These are phyloP conservation scores for Nycticorax nycticorax DNA, from an alignment of 2,113 vertebrate species.

Conservation along the genomic window DNA sequence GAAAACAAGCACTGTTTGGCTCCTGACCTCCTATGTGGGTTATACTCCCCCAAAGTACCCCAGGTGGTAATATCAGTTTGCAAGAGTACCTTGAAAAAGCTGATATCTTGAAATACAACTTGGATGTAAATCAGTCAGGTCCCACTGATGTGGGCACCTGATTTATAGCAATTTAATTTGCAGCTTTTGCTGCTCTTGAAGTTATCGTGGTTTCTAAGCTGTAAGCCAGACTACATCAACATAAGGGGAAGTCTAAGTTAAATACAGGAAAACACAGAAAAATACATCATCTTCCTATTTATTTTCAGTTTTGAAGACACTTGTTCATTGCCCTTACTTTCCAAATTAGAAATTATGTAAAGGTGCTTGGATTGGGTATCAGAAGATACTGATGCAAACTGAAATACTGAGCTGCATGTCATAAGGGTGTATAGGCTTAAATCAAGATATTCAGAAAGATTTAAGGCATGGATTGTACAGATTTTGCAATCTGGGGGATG, in stretches of 20 bases:
- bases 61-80: fast-evolving
- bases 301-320: background rate
- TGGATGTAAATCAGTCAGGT: background rate
- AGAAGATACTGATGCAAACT: background rate
- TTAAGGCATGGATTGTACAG: background rate
- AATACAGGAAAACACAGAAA: background rate
- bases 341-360: background rate
- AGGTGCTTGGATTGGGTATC: background rate
- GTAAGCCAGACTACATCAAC: background rate
- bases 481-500: background rate
- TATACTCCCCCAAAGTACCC: background rate
- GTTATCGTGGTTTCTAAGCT: background rate
- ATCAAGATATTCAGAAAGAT: background rate
- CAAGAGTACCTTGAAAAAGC: background rate
- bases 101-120: background rate
- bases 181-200: background rate
- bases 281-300: background rate
- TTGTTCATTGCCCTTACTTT: background rate
- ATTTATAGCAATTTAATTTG: background rate
- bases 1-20: fast-evolving
- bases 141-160: background rate
- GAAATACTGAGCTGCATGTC: background rate
- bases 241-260: background rate
- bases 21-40: fast-evolving
- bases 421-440: background rate